Conservation (phyloP, 1,140 invertebrate species). For the Zelostemma sp. region DNA sequence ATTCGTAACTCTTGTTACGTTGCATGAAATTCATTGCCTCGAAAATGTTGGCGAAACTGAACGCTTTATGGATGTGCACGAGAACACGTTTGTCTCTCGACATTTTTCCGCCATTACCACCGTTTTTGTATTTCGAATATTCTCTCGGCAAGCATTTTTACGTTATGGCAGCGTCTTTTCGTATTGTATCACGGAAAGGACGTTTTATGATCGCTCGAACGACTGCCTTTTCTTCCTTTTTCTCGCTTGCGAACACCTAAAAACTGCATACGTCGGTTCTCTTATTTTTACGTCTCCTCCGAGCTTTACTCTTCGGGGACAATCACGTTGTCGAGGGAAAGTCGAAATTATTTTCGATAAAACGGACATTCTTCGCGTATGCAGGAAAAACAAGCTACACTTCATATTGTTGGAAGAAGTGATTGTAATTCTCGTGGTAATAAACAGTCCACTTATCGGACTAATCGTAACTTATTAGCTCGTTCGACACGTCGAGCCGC, state of each 20-base stretch:
- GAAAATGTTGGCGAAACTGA: too few relatives aligned
- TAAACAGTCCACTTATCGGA: conserved; percentile 41
- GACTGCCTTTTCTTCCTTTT: neutral
- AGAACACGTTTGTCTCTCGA: too few relatives aligned
- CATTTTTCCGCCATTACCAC: too few relatives aligned
- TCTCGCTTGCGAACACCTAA: conserved; percentile 5
- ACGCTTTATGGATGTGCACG: too few relatives aligned
- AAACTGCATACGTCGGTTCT: conserved; percentile 50
- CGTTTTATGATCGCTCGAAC: neutral
- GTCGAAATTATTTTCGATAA: conserved; percentile 27
- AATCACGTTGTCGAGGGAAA: conserved; percentile 31
- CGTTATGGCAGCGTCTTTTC: neutral
- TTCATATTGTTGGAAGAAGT: too few relatives aligned
- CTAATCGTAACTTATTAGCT: too few relatives aligned
- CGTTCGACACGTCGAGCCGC: too few relatives aligned
- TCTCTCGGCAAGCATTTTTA: too few relatives aligned
- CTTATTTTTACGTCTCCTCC: conserved; percentile 62
- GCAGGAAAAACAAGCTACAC: too few relatives aligned
- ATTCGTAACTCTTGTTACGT: conserved; percentile 20
- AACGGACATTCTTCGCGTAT: neutral
- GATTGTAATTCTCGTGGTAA: conserved; percentile 34
- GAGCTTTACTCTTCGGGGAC: conserved; percentile 43
- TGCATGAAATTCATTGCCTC: neutral
- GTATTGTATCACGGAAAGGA: neutral
- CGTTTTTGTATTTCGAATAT: too few relatives aligned